Conservation (phyloP, 2,888 invertebrate species). For the Deilephila porcellus region DNA sequence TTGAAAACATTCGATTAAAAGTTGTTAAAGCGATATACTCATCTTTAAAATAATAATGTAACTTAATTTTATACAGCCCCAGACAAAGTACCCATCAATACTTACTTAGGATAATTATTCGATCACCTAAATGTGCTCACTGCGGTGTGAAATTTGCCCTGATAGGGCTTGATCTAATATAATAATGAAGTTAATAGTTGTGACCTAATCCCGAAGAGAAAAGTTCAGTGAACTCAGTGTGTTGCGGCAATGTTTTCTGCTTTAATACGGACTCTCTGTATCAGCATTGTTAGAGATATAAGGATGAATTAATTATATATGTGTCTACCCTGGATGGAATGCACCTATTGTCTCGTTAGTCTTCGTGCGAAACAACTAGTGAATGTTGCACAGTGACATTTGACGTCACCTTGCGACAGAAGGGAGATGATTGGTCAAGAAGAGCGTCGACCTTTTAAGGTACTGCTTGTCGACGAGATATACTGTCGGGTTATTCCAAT, state of each 20-base stretch:
- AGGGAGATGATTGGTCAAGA: neutral
- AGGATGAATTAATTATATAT: neutral
- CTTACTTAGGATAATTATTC: no score
- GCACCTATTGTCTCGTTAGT: neutral
- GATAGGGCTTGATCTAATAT: neutral
- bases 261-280: neutral
- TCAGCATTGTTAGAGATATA: constrained; percentile 8
- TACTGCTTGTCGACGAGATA: no score
- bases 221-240: neutral
- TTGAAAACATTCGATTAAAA: no score
- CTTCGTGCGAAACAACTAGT: neutral
- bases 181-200: neutral
- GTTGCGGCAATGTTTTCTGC: neutral
- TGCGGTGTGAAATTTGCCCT: neutral
- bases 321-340: neutral
- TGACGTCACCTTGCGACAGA: neutral
- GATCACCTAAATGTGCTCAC: neutral
- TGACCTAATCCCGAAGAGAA: neutral
- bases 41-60: no score
- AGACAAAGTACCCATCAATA: no score
- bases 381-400: neutral
- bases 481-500: no score
- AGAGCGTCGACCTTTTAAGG: neutral
- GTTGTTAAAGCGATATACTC: no score
- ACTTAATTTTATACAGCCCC: no score